phyloP scores from a whole-genome alignment of 2,797 vertebrate genomes.

The Chloroceryle inda region DNA sequence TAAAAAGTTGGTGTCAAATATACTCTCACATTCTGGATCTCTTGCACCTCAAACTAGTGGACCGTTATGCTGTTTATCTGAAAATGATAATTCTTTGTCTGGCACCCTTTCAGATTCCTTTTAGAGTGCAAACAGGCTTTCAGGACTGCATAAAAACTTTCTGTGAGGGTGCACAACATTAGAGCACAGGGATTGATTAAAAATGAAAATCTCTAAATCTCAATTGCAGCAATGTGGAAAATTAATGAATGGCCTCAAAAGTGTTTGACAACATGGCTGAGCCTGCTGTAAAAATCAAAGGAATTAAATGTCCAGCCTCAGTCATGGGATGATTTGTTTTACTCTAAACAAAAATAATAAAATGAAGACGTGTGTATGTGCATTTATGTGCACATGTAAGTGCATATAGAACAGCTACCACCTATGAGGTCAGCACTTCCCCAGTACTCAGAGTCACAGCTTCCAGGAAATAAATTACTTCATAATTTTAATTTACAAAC shows the following conservation, averaged over 20 bases:
- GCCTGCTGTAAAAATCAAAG: conserved; percentile 15
- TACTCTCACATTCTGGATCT: background rate
- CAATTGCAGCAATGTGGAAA: background rate
- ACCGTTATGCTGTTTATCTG: background rate
- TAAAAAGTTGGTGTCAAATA: background rate
- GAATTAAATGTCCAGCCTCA: background rate
- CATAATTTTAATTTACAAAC: background rate
- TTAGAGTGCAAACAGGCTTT: background rate
- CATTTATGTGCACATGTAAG: background rate
- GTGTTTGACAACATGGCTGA: background rate
- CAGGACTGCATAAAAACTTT: background rate
- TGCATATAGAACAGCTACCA: background rate
- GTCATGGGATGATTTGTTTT: background rate
- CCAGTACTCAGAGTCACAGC: background rate
- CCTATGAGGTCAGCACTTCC: background rate
- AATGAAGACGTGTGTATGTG: background rate
- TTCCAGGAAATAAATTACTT: background rate
- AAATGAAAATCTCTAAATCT: background rate
- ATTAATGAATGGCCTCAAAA: background rate
- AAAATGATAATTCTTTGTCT: background rate
- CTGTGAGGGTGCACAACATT: background rate
- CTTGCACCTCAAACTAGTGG: background rate
- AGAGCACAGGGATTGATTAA: background rate
- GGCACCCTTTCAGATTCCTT: background rate
- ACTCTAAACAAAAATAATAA: background rate